A percentile compares a stretch with the other conserved stretches of the same genome.
Evolutionary conservation across 2,113 vertebrate species (phyloP).

Genomic region (Danio rerio): GRCz12tu NC_133179.1:8988501-8989000

Average conservation of each 20-base stretch:
- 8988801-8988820: constrained; percentile 36
- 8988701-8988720: constrained; percentile 23
- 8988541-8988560: no score
- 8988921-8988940: constrained; percentile 35
- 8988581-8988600: background rate
- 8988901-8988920: background rate
- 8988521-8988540: no score
- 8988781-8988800: constrained; percentile 29
- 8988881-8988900: background rate
- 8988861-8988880: background rate
- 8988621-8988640: constrained; percentile 31
- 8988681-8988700: constrained; percentile 5
- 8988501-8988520: no score
- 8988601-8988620: constrained; percentile 3
- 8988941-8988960: constrained; percentile 11
- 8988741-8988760: constrained; percentile 7
- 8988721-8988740: constrained; percentile 9
- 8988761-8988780: background rate
- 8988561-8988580: no score
- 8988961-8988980: constrained; percentile 40
- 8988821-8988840: constrained; percentile 22
- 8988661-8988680: background rate
- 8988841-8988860: constrained; percentile 30
- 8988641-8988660: constrained; percentile 15
- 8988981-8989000: constrained; percentile 41